Evolutionary conservation across 2,888 invertebrate species (phyloP).

Genomic region (Lepidochitona cinerea): DNA sequence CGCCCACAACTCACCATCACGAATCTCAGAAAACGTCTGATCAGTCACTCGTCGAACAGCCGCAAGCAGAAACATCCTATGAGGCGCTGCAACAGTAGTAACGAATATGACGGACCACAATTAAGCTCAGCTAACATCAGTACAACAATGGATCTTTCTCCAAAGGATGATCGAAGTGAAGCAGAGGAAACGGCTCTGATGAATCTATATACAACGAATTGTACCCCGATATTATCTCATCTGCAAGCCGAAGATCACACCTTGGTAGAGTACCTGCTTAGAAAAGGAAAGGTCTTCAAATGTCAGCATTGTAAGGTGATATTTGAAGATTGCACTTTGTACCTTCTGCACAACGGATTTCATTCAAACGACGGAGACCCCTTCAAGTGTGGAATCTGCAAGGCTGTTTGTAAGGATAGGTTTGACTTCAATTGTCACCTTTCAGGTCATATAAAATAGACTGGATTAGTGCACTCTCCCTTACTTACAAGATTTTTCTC

Average conservation of each 20-base stretch:
- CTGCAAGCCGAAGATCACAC: slow-evolving; percentile 44
- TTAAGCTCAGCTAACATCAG: neutral
- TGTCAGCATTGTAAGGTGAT: slow-evolving; percentile 64
- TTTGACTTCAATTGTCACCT: slow-evolving; percentile 64
- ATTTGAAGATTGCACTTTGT: slow-evolving; percentile 62
- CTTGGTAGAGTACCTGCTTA: slow-evolving; percentile 51
- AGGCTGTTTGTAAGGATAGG: slow-evolving; percentile 53
- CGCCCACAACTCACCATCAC: neutral
- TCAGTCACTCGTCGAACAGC: slow-evolving; percentile 43
- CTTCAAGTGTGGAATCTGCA: slow-evolving; percentile 61
- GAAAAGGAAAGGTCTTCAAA: slow-evolving; percentile 58
- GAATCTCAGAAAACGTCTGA: slow-evolving; percentile 36
- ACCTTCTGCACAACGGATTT: slow-evolving; percentile 63
- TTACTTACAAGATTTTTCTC: too few species aligned
- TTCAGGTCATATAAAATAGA: slow-evolving; percentile 61
- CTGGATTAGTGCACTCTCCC: neutral
- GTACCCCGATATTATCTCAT: slow-evolving; percentile 12
- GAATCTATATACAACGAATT: neutral
- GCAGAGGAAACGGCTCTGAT: neutral
- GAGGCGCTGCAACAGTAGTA: slow-evolving; percentile 50
- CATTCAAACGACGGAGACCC: slow-evolving; percentile 61
- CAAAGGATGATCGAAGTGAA: neutral
- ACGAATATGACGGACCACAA: slow-evolving; percentile 19
- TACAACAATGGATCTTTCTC: neutral
- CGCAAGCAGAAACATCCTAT: slow-evolving; percentile 63